phyloP scores from a whole-genome alignment of 2,113 vertebrate genomes.

The pig (Sus scrofa) region DNA sequence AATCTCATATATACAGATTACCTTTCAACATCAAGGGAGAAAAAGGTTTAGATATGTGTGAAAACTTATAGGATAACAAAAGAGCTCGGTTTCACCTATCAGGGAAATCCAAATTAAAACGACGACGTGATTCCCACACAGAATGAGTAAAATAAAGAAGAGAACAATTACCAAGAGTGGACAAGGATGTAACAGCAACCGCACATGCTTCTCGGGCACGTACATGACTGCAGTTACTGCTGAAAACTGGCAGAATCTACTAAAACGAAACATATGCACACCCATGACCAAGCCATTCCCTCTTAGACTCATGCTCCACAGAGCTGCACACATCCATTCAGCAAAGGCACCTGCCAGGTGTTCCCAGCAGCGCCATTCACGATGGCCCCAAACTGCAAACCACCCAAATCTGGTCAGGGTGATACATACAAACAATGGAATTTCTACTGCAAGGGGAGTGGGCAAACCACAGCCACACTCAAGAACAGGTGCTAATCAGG shows the following conservation, averaged over 20 bases:
- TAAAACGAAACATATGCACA: background rate
- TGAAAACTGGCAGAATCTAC: background rate
- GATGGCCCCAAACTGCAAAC: background rate
- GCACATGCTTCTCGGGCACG: background rate
- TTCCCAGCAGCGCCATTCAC: background rate
- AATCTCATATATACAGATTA: background rate
- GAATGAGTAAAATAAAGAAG: conserved; percentile 29
- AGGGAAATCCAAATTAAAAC: conserved; percentile 29
- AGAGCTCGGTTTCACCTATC: background rate
- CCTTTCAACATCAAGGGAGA: conserved; percentile 20
- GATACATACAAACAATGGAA: background rate
- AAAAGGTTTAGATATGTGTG: background rate
- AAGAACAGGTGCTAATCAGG: background rate
- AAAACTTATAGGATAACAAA: background rate
- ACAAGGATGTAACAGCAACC: background rate
- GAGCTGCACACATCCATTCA: background rate
- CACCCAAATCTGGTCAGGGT: background rate
- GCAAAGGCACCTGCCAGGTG: background rate
- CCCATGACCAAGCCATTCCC: background rate
- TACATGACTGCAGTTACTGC: background rate
- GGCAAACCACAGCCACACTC: background rate
- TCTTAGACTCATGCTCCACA: background rate
- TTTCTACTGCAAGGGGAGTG: background rate
- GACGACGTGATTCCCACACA: background rate
- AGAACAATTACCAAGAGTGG: background rate